Conservation (phyloP, 2,888 invertebrate genomes). For the Oasisia sp. region DNA sequence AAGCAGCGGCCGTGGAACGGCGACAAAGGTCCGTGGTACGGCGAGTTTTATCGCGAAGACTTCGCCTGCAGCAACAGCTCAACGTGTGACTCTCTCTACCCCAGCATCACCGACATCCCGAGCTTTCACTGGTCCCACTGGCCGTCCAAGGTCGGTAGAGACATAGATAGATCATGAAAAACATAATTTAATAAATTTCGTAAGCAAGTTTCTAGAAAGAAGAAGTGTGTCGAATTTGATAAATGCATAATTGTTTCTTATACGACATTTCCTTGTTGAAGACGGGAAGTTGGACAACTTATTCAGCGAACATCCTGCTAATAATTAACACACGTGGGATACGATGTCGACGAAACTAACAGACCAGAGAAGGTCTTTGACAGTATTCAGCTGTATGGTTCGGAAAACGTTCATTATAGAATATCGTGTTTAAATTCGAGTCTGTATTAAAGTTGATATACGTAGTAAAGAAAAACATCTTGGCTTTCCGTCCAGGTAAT, state of each 20-base stretch:
- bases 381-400: too few species aligned
- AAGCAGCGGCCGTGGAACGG: neutral
- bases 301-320: too few species aligned
- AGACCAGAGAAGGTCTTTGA: too few species aligned
- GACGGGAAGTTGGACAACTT: too few species aligned
- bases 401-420: neutral
- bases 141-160: neutral
- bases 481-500: neutral
- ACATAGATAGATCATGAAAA: neutral
- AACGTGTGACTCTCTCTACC: neutral
- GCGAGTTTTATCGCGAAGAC: neutral
- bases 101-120: constrained; percentile 4
- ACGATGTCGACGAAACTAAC: too few species aligned
- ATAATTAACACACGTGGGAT: too few species aligned
- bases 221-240: neutral
- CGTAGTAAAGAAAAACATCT: too few species aligned
- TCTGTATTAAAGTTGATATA: too few species aligned
- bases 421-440: neutral
- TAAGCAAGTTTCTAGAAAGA: neutral
- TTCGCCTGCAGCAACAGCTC: neutral
- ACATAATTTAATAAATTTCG: neutral
- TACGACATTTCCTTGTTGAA: neutral
- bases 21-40: neutral
- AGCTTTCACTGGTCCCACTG: neutral
- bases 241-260: neutral